Percentiles rank a stretch among this genome's conserved stretches.
These are phyloP conservation scores for Scaptomyza polygonia DNA, from an alignment of 2,888 invertebrate species.

Conservation along the genomic window DNA sequence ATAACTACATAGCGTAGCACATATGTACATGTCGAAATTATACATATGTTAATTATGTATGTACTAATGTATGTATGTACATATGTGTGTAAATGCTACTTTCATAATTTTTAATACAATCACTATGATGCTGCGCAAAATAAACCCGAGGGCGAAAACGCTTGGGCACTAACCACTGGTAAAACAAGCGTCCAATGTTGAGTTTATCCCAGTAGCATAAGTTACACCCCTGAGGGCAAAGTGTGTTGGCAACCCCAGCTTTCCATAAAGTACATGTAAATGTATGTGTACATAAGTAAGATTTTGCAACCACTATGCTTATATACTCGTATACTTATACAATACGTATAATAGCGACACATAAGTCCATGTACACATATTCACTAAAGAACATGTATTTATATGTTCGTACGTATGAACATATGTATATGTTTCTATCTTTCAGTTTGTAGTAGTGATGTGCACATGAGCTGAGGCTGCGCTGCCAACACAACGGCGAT, in stretches of 20 bases:
- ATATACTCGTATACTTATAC: slow-evolving; percentile 36
- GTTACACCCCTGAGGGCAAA: slow-evolving; percentile 81
- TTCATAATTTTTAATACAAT: slow-evolving; percentile 46
- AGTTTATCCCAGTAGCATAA: slow-evolving; percentile 82
- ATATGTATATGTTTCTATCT: slow-evolving; percentile 7
- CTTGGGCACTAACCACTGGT: slow-evolving; percentile 66
- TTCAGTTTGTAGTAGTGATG: slow-evolving; percentile 17
- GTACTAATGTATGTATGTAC: too few relatives aligned
- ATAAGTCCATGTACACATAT: slow-evolving; percentile 20
- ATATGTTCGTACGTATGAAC: slow-evolving; percentile 9
- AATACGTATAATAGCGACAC: slow-evolving; percentile 16
- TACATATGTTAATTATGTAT: too few relatives aligned
- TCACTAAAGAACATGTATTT: slow-evolving; percentile 15
- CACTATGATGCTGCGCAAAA: slow-evolving; percentile 60
- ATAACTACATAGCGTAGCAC: too few relatives aligned
- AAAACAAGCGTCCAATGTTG: slow-evolving; percentile 77
- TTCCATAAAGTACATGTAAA: slow-evolving; percentile 30
- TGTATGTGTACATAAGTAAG: slow-evolving; percentile 1
- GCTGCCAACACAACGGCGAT: slow-evolving; percentile 59
- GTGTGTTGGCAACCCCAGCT: slow-evolving; percentile 68
- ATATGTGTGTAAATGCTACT: slow-evolving; percentile 3
- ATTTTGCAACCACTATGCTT: slow-evolving; percentile 51
- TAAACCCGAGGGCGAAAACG: slow-evolving; percentile 59
- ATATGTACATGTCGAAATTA: too few relatives aligned
- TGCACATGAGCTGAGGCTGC: slow-evolving; percentile 61